Evolutionary conservation across 2,888 invertebrate genomes (phyloP), one percentile per base, ranked within the genome.

Genomic region (Catocala fraxini): DNA sequence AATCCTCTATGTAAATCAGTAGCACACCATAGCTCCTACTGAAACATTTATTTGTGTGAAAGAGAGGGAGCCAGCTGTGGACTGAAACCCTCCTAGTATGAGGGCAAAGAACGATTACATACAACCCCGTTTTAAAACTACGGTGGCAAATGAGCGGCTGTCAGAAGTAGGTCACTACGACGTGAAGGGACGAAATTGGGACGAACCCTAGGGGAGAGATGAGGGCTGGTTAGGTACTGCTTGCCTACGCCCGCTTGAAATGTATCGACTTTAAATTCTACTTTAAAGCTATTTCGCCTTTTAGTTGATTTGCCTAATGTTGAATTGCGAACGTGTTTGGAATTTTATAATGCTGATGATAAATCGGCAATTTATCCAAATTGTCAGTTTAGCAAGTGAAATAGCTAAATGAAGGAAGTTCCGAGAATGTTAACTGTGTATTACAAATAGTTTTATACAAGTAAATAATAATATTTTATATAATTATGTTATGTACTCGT

Each of bases 161-260:
- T 85, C 79, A 83, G 84, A 93, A 91, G 85, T 93, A 86, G 93
- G 93, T 93, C 93, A 91, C 85, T 87, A 86, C 84, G 85, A 86
- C 83, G 85, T 84, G 83, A 87, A 89, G 90, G 92, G 91, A 88
- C 86, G 86, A 85, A 92, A 91, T 90, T 92, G 91, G 92, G 92
- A 84, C 92, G 84, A 85, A 87, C 89, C 88, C 88, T 87, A 84
- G 83, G 89, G 89, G 87, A 87, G 81, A 81, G 80, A 80, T 77
- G 81, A 80, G 83, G 79, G 76, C 80, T 79, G 79, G 77, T 82
- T 81, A 73, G 77, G 81, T 80, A 77, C 77, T 75, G 77, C 77
- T 79, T 75, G 74, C 71, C 75, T 77, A 71, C 75, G 75, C 75
- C 75, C 75, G 80, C 80, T 79, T 73, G 71, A 68, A 75, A 77